A percentile compares a stretch with the other conserved stretches of the same genome.
phyloP scores from a whole-genome alignment of 2,888 invertebrate genomes.

The Nymphalis c-album region DNA sequence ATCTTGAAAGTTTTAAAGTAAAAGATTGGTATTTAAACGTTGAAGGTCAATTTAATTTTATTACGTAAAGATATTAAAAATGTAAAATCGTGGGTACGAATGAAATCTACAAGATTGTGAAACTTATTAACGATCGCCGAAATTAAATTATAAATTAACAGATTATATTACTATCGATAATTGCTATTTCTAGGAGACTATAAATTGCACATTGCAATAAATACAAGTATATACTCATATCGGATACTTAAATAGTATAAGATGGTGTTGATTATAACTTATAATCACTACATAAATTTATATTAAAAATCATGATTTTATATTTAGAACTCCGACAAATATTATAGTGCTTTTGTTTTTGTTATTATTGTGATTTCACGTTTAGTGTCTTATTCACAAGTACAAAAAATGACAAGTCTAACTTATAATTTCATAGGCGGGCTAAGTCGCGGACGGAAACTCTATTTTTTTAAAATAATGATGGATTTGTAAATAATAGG shows the following conservation, averaged over 20 bases:
- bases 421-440: too few relatives aligned
- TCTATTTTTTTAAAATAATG: too few relatives aligned
- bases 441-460: too few relatives aligned
- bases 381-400: too few relatives aligned
- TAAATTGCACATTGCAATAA: neutral
- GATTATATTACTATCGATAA: neutral
- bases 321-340: too few relatives aligned
- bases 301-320: too few relatives aligned
- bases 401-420: too few relatives aligned
- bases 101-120: slow-evolving; percentile 9
- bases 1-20: slow-evolving; percentile 17
- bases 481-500: too few relatives aligned
- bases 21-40: slow-evolving; percentile 14
- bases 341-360: too few relatives aligned
- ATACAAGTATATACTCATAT: neutral
- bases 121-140: neutral
- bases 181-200: neutral
- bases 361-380: too few relatives aligned
- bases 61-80: slow-evolving; percentile 19
- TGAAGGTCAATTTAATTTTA: slow-evolving; percentile 24
- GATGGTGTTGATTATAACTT: too few relatives aligned
- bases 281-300: too few relatives aligned
- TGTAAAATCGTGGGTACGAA: slow-evolving; percentile 1
- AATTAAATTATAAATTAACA: neutral
- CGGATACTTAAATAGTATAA: neutral